phyloP scores from a whole-genome alignment of 2,113 vertebrate species.

The Murina feae region DNA sequence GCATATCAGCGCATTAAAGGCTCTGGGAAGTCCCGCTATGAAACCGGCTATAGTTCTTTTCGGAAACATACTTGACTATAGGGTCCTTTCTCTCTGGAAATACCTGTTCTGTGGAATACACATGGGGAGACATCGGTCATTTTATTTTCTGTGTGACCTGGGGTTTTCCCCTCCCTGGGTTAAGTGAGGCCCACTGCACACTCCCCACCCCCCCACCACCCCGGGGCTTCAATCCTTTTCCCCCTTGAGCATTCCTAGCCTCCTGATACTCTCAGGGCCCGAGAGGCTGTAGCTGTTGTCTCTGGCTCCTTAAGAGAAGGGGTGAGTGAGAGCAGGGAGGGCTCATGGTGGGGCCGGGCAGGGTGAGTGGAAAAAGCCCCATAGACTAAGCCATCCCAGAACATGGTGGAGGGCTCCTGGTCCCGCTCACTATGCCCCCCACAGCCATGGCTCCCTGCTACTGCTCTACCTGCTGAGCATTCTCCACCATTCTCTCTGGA shows the following conservation, averaged over 20 bases:
- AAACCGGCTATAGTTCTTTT: background rate
- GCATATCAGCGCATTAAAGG: background rate
- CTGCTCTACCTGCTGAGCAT: fast-evolving
- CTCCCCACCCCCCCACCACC: no score
- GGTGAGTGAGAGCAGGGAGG: no score
- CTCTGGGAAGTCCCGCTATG: background rate
- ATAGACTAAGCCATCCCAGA: background rate
- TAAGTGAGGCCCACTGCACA: background rate
- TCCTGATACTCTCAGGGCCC: fast-evolving
- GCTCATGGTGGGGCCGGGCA: background rate
- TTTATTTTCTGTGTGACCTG: background rate
- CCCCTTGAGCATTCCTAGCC: background rate
- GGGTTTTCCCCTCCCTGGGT: background rate
- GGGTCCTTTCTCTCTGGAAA: background rate
- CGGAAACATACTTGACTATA: background rate
- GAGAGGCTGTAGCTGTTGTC: background rate
- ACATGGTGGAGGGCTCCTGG: background rate
- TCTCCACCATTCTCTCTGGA: background rate
- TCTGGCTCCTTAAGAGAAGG: background rate
- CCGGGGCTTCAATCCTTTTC: background rate
- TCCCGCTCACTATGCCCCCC: background rate
- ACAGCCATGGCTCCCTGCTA: no score
- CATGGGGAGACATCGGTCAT: background rate
- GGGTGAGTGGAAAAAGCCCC: background rate
- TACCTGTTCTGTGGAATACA: background rate